These are phyloP conservation scores for Teleogryllus oceanicus DNA, from an alignment of 2,888 invertebrate species.

Conservation along the genomic window DNA sequence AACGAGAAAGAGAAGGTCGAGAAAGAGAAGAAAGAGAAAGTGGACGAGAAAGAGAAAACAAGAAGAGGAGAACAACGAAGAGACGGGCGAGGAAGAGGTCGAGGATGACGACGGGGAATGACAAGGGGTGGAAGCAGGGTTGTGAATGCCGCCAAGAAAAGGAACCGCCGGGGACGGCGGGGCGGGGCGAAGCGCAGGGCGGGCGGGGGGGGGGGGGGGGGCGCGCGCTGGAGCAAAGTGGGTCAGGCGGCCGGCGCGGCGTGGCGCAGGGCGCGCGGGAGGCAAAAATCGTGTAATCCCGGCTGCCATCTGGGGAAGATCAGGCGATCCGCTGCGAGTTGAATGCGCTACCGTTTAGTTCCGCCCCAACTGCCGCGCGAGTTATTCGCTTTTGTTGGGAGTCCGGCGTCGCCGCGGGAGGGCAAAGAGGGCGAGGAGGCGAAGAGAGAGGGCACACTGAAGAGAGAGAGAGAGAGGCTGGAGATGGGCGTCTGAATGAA, in stretches of 20 bases:
- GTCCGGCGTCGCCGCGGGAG: neutral
- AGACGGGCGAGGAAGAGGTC: no score
- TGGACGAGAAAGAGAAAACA: no score
- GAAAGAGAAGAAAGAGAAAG: no score
- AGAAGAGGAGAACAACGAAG: no score
- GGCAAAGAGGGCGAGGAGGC: neutral
- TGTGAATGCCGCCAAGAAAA: no score
- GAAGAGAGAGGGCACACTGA: neutral
- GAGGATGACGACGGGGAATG: no score
- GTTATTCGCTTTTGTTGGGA: neutral
- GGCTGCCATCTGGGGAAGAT: neutral
- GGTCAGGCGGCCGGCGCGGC: no score
- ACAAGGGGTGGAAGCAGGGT: no score
- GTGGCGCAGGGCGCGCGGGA: neutral
- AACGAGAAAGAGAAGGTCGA: no score
- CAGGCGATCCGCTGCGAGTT: neutral
- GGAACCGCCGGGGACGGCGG: no score
- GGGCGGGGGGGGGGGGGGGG: accelerated
- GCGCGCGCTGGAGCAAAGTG: no score
- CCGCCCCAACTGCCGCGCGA: neutral
- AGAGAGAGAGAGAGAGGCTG: neutral
- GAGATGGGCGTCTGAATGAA: neutral
- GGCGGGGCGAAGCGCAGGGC: no score
- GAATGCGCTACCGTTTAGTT: neutral
- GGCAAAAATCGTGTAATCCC: neutral